A percentile compares a stretch with the other conserved stretches of the same genome.
Evolutionary conservation across 2,888 invertebrate genomes (phyloP).

Genomic region (Hydrotaea cyrtoneurina): DNA sequence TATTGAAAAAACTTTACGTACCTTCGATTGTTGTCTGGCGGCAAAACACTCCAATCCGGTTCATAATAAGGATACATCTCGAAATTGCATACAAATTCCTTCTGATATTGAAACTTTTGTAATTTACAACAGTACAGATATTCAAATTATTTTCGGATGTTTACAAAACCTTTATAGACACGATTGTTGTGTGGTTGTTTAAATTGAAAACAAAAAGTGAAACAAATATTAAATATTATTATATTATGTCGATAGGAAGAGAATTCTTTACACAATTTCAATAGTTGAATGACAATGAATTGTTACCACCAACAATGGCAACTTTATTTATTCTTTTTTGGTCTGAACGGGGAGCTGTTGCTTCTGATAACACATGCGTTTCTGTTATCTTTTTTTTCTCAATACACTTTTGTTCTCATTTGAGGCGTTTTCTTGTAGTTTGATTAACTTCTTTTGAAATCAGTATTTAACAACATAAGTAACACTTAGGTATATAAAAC

Average conservation of each 20-base stretch:
- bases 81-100: no score
- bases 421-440: background rate
- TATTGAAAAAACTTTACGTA: constrained; percentile 77
- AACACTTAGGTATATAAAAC: no score
- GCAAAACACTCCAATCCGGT: constrained; percentile 92
- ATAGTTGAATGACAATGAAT: background rate
- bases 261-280: constrained; percentile 32
- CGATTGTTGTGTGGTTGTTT: no score
- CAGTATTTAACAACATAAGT: no score
- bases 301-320: background rate
- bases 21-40: constrained; percentile 93
- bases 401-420: constrained; percentile 1
- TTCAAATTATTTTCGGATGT: no score
- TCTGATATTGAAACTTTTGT: no score
- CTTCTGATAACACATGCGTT: constrained; percentile 50
- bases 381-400: constrained; percentile 52
- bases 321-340: constrained; percentile 22
- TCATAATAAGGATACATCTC: constrained; percentile 84
- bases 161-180: no score
- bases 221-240: constrained; percentile 25
- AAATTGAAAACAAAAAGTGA: background rate
- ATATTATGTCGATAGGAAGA: background rate
- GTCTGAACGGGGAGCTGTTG: constrained; percentile 8
- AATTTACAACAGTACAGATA: no score
- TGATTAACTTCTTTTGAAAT: constrained; percentile 5